These are phyloP conservation scores for Hypotaenidia okinawae DNA, from an alignment of 2,797 vertebrate species.

Conservation along the genomic window DNA sequence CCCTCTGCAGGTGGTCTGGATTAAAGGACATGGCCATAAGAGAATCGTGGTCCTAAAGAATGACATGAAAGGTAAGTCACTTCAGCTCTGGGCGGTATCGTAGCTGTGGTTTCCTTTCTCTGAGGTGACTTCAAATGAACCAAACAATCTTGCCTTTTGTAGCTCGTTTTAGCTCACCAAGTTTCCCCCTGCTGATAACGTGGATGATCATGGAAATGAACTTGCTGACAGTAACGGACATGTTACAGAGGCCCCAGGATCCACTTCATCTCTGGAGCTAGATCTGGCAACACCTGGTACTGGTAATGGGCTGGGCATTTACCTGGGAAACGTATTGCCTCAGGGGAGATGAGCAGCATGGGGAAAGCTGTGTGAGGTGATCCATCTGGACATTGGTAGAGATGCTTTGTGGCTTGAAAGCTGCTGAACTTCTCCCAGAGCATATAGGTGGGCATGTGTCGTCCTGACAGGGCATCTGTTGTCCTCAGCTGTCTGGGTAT, in stretches of 20 bases:
- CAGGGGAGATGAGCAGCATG: not conserved
- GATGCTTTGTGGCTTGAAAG: not conserved
- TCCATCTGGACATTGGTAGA: not conserved
- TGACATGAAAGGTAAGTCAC: slow-evolving; percentile 94
- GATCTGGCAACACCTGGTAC: slow-evolving; percentile 18
- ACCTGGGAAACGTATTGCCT: not conserved
- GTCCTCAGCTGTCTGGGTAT: not conserved
- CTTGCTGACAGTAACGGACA: slow-evolving; percentile 23
- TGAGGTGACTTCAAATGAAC: not conserved
- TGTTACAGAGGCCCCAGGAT: slow-evolving; percentile 36
- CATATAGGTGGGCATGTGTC: not conserved
- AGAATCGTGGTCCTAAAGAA: slow-evolving; percentile 98
- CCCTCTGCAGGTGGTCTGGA: slow-evolving; percentile 91
- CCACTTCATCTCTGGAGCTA: slow-evolving; percentile 41
- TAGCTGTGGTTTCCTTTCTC: not conserved
- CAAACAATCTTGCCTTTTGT: not conserved
- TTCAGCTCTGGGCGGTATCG: not conserved
- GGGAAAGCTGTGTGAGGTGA: not conserved
- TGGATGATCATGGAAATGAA: slow-evolving; percentile 58
- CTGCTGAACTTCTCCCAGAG: not conserved
- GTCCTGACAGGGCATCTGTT: not conserved
- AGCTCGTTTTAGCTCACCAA: slow-evolving; percentile 76
- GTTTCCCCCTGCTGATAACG: slow-evolving; percentile 64
- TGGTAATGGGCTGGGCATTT: slow-evolving; percentile 40
- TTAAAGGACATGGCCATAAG: slow-evolving; percentile 98